Base-by-base conservation (phyloP, 2,113 vertebrate genomes). In the Puma concolor region DNA sequence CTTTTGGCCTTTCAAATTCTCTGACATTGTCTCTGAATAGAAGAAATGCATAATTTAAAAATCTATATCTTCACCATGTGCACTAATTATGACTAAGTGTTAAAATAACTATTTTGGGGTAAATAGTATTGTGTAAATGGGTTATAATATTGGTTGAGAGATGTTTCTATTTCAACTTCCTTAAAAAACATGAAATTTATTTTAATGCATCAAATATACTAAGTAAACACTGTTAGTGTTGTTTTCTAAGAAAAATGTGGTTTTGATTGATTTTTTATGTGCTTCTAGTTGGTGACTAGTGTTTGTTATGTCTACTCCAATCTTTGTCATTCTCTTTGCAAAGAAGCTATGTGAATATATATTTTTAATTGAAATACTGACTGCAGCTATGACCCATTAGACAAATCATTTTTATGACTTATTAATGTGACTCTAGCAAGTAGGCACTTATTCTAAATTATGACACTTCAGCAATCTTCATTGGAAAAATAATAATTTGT, bases 321-420 rank as follows among this genome's bases (percentile, higher is more conserved):
- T 72, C 60, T 81, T 77, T 95, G 6, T 66, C 19, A 36, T 63
- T 94, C 52, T 91, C n/a, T 84, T 94, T 81, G 82, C 6, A 72
- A 64, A 52, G 41, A 88, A 80, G 13, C 33, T 80, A 13, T 1
- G 10, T 80, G 44, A 87, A 83, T 96, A 14, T 38, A 69, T 63
- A 21, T 77, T 90, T 91, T 86, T 66, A 94, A 88, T 71, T 85
- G 33, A n/a, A 72, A 33, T 93, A 67, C 44, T 93, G 69, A 91
- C 48, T 74, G 33, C 36, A 94, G 27, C 44, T 96, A 2, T 88
- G 16, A 54, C 63, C 50, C 50, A 52, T 86, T 89, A 94, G 71
- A 91, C 9, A 72, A 69, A 72, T 81, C 41, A 82, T 88, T 94
- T 76, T 95, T 92, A 48, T 95, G 38, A 77, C 66, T 89, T 90